Conservation (phyloP, 2,113 vertebrate species). For the Maccullochella peelii region DNA sequence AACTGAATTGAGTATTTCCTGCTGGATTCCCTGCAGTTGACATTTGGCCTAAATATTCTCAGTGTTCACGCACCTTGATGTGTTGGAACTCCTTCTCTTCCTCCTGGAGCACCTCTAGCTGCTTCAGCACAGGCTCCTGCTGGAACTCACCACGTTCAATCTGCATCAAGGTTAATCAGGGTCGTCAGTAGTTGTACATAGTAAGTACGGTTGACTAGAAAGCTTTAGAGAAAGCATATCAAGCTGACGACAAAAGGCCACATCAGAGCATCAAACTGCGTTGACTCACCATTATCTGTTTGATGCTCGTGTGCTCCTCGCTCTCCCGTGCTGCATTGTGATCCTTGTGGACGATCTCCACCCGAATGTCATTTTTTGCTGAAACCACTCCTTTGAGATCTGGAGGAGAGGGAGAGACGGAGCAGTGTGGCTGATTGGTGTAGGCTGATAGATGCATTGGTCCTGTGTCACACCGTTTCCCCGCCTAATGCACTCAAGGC, state of each 20-base stretch:
- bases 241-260: background rate
- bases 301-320: background rate
- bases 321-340: background rate
- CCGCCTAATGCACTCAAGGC: background rate
- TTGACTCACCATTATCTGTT: conserved; percentile 15
- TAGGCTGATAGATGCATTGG: background rate
- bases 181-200: background rate
- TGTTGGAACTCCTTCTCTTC: conserved; percentile 17
- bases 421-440: background rate
- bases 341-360: conserved; percentile 20
- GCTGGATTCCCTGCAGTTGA: background rate
- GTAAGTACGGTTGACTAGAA: background rate
- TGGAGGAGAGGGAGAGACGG: background rate
- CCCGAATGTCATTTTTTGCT: conserved; percentile 15
- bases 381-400: conserved; percentile 6
- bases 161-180: background rate
- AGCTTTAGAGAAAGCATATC: background rate
- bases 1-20: too few species aligned
- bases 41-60: background rate
- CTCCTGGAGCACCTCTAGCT: background rate
- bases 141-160: conserved; percentile 11
- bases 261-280: background rate
- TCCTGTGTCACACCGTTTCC: background rate
- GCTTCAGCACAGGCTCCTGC: conserved; percentile 14
- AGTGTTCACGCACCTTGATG: conserved; percentile 11